Conservation (phyloP, 2,113 vertebrate genomes). For the Fulica atra region DNA sequence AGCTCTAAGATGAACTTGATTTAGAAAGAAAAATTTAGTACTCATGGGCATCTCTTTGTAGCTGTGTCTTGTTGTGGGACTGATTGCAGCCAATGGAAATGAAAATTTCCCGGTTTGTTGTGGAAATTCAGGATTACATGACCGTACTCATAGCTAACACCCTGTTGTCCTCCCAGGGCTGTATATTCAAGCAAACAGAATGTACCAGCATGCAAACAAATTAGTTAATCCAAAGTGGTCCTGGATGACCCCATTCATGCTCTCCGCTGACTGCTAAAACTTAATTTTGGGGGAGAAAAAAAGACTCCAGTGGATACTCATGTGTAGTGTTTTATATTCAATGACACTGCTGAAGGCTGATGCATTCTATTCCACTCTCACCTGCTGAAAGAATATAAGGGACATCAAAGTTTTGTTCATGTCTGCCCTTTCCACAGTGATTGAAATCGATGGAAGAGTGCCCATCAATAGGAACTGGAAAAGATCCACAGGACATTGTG, state of each 20-base stretch:
- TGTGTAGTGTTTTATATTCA: neutral
- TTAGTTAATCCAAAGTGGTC: slow-evolving; percentile 6
- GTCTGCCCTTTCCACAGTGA: slow-evolving; percentile 17
- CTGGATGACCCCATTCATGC: neutral
- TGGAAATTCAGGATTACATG: neutral
- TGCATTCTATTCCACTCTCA: neutral
- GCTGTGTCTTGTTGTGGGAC: neutral
- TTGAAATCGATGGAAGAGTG: slow-evolving; percentile 36
- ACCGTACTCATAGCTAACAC: neutral
- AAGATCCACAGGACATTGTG: slow-evolving; percentile 36
- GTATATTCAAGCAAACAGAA: neutral
- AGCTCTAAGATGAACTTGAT: neutral
- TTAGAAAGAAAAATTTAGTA: neutral
- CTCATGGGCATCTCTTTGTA: neutral
- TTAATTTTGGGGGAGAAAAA: neutral
- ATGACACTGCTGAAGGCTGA: neutral
- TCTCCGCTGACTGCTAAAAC: neutral
- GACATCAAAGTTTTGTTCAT: slow-evolving; percentile 38
- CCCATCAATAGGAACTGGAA: slow-evolving; percentile 47
- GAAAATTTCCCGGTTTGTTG: neutral
- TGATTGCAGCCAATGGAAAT: neutral
- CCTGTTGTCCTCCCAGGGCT: neutral
- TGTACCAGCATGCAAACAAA: neutral
- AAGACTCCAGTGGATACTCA: neutral
- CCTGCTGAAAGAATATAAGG: slow-evolving; percentile 6